Percentiles rank a stretch among this genome's conserved stretches.
Evolutionary conservation across 2,113 vertebrate genomes (phyloP).

Genomic region (Malurus cyaneus): DNA sequence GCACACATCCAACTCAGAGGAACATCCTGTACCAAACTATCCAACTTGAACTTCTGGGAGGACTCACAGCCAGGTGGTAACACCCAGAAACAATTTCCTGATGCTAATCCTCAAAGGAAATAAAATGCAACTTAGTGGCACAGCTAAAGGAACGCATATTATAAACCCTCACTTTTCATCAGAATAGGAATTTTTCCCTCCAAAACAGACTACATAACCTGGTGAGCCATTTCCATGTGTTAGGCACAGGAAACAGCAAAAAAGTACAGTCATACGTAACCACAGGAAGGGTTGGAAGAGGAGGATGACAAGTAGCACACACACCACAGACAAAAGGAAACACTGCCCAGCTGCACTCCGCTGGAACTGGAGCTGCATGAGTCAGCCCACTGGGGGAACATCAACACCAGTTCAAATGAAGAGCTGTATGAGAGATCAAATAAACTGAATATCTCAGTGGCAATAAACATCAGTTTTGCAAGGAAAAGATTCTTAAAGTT

Average conservation of each 20-base stretch:
- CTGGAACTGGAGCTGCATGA: background rate
- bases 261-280: background rate
- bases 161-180: background rate
- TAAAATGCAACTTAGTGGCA: background rate
- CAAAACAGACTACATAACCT: background rate
- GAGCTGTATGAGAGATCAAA: background rate
- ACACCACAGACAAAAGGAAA: background rate
- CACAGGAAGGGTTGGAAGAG: background rate
- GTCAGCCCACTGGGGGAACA: background rate
- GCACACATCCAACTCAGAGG: constrained; percentile 40
- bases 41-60: background rate
- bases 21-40: constrained; percentile 58
- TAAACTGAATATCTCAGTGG: background rate
- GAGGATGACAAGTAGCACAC: background rate
- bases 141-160: background rate
- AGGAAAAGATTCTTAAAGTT: background rate
- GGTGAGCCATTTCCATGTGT: background rate
- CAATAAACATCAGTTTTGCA: background rate
- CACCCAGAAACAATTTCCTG: constrained; percentile 26
- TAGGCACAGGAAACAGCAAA: background rate
- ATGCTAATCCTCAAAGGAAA: constrained; percentile 19
- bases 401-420: background rate
- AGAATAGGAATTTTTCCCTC: background rate
- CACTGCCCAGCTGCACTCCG: background rate
- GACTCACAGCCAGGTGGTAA: background rate